Evolutionary conservation across 1,140 invertebrate genomes (phyloP).

Genomic region (Nasonia giraulti): DNA sequence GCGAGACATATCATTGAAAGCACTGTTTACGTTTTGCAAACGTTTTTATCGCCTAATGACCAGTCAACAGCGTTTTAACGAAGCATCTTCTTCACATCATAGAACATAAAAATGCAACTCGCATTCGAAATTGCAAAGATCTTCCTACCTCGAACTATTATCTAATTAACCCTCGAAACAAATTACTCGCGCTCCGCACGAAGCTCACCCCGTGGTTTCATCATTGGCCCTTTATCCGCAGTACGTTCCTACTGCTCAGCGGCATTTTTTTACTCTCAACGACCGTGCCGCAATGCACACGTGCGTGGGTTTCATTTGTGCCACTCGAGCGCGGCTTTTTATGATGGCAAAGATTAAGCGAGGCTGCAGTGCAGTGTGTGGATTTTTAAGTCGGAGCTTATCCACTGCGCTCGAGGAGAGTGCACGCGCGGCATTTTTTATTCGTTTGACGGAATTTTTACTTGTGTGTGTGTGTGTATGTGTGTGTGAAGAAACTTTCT

Average conservation of each 20-base stretch:
- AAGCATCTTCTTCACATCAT: no score
- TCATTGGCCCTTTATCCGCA: background rate
- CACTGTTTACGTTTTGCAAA: no score
- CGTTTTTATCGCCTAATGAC: no score
- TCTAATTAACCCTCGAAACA: no score
- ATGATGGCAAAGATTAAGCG: background rate
- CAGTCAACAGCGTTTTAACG: no score
- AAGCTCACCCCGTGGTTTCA: no score
- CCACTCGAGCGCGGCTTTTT: background rate
- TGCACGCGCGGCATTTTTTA: background rate
- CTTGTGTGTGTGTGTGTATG: background rate
- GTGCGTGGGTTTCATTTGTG: background rate
- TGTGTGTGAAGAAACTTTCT: background rate
- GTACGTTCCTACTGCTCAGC: background rate
- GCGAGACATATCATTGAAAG: no score
- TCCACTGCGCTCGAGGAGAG: no score
- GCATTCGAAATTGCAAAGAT: no score
- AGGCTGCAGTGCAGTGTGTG: background rate
- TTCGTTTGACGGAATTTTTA: background rate
- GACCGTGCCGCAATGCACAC: background rate
- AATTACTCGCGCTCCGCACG: no score
- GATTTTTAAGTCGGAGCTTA: background rate
- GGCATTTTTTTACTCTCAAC: background rate
- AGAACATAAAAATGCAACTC: no score
- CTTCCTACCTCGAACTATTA: no score